phyloP scores from a whole-genome alignment of 2,888 invertebrate species.

The Drosophila atroscutellata region DNA sequence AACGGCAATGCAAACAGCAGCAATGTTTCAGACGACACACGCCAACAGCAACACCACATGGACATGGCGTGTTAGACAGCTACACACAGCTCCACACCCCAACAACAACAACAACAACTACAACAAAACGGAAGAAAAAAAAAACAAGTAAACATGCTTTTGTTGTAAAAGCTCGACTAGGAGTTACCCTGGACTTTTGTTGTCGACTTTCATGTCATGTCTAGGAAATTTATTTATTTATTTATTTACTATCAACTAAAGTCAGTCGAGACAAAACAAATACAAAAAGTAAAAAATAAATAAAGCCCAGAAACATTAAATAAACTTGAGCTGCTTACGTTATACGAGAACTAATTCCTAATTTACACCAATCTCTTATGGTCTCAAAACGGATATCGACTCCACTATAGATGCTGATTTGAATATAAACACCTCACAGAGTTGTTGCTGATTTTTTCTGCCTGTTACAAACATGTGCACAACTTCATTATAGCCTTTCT shows the following conservation, averaged over 20 bases:
- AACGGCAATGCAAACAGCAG: conserved; percentile 38
- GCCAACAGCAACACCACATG: conserved; percentile 61
- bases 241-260: background rate
- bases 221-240: background rate
- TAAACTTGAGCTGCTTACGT: background rate
- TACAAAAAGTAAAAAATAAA: background rate
- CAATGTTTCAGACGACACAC: conserved; percentile 56
- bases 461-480: background rate
- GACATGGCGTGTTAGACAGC: conserved; percentile 61
- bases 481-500: conserved; percentile 1
- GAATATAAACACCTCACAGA: background rate
- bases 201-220: background rate
- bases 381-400: background rate
- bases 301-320: background rate
- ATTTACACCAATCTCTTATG: background rate
- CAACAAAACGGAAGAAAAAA: background rate
- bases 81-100: conserved; percentile 38
- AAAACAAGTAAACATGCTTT: background rate
- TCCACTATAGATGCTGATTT: background rate
- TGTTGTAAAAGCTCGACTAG: background rate
- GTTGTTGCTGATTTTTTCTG: background rate
- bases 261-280: background rate
- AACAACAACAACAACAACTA: conserved; percentile 5
- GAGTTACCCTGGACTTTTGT: background rate
- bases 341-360: background rate